These are phyloP conservation scores for Datnioides undecimradiatus DNA, from an alignment of 2,113 vertebrate genomes.

Conservation along the genomic window DNA sequence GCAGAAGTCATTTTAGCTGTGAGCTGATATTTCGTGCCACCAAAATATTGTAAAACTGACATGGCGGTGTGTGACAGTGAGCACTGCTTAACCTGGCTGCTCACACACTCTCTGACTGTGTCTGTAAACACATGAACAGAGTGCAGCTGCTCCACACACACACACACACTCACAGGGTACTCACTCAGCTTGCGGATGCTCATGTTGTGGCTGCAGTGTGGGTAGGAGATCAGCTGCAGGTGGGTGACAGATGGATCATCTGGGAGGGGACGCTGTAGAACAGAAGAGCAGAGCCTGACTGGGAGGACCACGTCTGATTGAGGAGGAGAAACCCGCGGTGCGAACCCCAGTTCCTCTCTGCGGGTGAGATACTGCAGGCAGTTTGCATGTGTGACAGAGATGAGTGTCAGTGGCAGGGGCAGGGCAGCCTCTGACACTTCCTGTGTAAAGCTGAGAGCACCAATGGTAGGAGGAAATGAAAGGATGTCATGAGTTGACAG, in stretches of 20 bases:
- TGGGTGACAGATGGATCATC: slow-evolving; percentile 2
- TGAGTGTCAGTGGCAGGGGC: slow-evolving; percentile 22
- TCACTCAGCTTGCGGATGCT: slow-evolving; percentile 74
- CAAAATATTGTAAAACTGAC: neutral
- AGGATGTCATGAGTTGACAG: slow-evolving; percentile 39
- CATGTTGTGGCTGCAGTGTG: slow-evolving; percentile 67
- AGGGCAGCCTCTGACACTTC: slow-evolving; percentile 67
- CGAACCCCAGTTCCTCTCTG: slow-evolving; percentile 44
- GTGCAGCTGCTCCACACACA: slow-evolving; percentile 10
- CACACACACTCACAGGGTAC: slow-evolving; percentile 49
- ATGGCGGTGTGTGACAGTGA: neutral
- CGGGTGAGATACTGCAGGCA: slow-evolving; percentile 14
- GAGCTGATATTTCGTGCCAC: neutral
- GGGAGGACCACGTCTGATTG: neutral
- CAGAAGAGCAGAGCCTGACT: neutral
- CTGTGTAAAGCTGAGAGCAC: slow-evolving; percentile 67
- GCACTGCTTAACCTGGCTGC: neutral
- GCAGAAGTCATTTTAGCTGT: neutral
- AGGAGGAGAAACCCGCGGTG: neutral
- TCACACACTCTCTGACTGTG: neutral
- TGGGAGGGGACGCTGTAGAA: neutral
- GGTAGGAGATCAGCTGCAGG: slow-evolving; percentile 10
- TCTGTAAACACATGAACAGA: slow-evolving; percentile 2
- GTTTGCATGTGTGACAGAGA: slow-evolving; percentile 14
- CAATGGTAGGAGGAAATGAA: slow-evolving; percentile 62